These are phyloP conservation scores for Podocnemis expansa DNA, from an alignment of 2,113 vertebrate species.

Conservation along the genomic window DNA sequence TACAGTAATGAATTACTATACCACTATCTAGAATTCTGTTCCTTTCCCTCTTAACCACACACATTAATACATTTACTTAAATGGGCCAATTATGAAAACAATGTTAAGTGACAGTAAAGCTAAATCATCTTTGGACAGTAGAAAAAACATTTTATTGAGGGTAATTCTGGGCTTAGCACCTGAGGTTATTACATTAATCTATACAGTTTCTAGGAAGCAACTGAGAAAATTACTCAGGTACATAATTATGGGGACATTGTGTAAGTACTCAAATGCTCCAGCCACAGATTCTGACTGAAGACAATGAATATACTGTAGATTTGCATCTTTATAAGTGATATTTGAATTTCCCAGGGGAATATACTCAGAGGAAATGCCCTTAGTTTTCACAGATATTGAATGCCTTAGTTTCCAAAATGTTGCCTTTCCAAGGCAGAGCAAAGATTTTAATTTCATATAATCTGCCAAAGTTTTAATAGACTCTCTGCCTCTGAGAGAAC, in stretches of 20 bases:
- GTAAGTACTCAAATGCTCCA: no score
- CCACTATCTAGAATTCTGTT: slow-evolving; percentile 31
- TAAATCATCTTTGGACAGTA: slow-evolving; percentile 14
- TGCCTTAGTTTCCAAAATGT: no score
- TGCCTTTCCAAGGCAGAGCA: no score
- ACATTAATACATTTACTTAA: slow-evolving; percentile 58
- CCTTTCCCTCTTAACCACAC: slow-evolving; percentile 30
- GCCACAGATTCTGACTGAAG: no score
- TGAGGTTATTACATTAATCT: slow-evolving; percentile 47
- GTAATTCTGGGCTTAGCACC: slow-evolving; percentile 24
- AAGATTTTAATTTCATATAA: no score
- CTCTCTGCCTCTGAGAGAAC: no score
- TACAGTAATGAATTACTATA: slow-evolving; percentile 27
- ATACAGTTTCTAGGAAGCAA: slow-evolving; percentile 13
- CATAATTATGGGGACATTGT: slow-evolving; percentile 12
- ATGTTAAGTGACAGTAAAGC: slow-evolving; percentile 10
- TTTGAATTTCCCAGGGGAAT: no score
- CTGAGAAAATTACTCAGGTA: not conserved
- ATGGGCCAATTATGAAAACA: slow-evolving; percentile 36
- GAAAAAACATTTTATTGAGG: slow-evolving; percentile 52
- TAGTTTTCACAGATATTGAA: no score
- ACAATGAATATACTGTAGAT: no score
- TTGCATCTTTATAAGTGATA: no score
- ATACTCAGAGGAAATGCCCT: no score
- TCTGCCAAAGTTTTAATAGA: no score